Conservation (phyloP, 2,797 vertebrate genomes). For the Periparus ater region DNA sequence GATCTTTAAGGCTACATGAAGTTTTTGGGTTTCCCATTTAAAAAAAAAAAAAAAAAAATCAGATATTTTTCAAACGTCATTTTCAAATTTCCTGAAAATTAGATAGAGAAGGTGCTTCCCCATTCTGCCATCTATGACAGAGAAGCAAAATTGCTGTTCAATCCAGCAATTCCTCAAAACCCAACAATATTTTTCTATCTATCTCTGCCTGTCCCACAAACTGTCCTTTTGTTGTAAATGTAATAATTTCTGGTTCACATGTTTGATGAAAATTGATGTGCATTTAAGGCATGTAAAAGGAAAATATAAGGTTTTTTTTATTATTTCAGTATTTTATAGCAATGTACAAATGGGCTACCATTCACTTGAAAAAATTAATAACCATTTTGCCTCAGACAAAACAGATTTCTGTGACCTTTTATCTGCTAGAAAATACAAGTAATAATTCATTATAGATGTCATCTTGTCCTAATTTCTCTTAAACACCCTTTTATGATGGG, state of each 20-base stretch:
- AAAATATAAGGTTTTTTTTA: background rate
- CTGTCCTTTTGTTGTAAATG: background rate
- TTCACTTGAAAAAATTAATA: background rate
- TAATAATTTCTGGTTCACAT: background rate
- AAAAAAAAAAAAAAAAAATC: too few relatives aligned
- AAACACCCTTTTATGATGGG: background rate
- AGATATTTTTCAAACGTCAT: background rate
- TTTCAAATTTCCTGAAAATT: background rate
- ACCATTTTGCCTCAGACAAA: background rate
- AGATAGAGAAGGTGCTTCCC: background rate
- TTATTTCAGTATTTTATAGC: slow-evolving; percentile 8
- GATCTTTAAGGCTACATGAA: background rate
- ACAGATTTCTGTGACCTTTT: slow-evolving; percentile 13
- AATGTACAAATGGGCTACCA: background rate
- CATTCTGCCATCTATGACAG: background rate
- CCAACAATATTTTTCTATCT: background rate
- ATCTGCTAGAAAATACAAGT: background rate
- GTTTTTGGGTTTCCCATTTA: background rate
- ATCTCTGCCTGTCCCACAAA: background rate
- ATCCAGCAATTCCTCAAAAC: background rate
- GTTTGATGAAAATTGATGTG: background rate
- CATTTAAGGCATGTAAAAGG: background rate
- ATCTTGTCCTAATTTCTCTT: slow-evolving; percentile 22
- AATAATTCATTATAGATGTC: slow-evolving; percentile 19
- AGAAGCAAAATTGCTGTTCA: background rate